Percentiles rank a stretch among this genome's conserved stretches.
Conservation (phyloP, 2,113 vertebrate species). For the Eolophus roseicapilla region DNA sequence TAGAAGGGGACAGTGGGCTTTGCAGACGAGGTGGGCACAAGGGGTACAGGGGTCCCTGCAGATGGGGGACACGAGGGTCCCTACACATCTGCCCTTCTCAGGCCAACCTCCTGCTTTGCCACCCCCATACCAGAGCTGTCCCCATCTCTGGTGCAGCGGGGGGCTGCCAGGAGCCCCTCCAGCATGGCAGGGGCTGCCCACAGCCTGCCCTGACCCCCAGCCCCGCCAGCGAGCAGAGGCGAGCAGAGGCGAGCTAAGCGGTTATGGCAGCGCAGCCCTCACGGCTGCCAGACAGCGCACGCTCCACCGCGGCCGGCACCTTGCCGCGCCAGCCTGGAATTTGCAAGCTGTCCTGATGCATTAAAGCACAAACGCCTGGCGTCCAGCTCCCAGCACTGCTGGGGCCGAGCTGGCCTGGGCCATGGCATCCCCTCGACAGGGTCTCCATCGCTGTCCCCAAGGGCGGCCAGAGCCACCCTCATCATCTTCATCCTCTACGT, state of each 20-base stretch:
- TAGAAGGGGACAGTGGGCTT: neutral
- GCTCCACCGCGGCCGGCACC: neutral
- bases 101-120: neutral
- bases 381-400: neutral
- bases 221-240: neutral
- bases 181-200: neutral
- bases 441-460: neutral
- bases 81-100: neutral
- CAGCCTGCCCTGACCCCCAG: neutral
- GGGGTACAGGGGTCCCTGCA: neutral
- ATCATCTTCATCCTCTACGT: neutral
- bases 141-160: accelerated
- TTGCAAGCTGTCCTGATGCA: slow-evolving; percentile 60
- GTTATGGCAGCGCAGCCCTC: neutral
- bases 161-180: accelerated
- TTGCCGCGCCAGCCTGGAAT: slow-evolving; percentile 32
- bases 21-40: neutral
- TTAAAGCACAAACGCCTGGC: slow-evolving; percentile 16
- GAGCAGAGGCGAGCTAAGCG: neutral
- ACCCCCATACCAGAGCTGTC: accelerated
- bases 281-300: neutral
- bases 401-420: neutral
- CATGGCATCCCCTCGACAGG: neutral
- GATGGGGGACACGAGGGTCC: no score
- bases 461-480: neutral